Evolutionary conservation across 2,888 invertebrate species (phyloP).

Genomic region (Psylliodes chrysocephalus): DNA sequence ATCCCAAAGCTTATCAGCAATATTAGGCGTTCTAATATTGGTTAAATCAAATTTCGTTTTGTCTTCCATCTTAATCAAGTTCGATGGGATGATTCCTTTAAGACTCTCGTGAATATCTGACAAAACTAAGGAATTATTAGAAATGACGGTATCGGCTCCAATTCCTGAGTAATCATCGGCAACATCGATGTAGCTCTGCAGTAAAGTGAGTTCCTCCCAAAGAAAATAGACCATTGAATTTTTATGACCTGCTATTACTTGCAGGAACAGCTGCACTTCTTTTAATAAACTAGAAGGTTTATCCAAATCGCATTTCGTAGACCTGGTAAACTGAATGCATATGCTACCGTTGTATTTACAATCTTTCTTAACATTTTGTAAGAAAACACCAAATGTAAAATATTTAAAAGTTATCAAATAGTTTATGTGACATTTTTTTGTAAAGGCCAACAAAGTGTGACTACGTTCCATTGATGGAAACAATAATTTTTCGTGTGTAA

Average conservation of each 20-base stretch:
- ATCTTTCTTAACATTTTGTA: conserved; percentile 34
- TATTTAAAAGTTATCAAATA: conserved; percentile 43
- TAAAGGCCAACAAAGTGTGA: conserved; percentile 34
- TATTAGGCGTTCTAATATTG: conserved; percentile 41
- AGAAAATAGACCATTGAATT: conserved; percentile 42
- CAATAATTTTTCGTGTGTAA: conserved; percentile 36
- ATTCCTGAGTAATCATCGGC: too few species aligned
- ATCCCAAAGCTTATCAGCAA: conserved; percentile 47
- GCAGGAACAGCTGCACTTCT: conserved; percentile 40
- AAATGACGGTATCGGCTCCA: conserved; percentile 31
- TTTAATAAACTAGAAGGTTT: conserved; percentile 25
- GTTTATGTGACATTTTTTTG: conserved; percentile 23
- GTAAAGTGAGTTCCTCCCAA: conserved; percentile 45
- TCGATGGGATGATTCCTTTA: conserved; percentile 17
- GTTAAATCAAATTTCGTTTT: conserved; percentile 35
- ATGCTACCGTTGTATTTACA: conserved; percentile 36
- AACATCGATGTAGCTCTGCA: conserved; percentile 44
- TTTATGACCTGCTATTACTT: conserved; percentile 48
- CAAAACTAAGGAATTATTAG: conserved; percentile 24
- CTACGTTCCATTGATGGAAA: conserved; percentile 43
- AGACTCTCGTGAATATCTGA: conserved; percentile 22
- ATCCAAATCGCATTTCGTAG: conserved; percentile 35
- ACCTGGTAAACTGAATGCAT: conserved; percentile 38
- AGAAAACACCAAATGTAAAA: conserved; percentile 40
- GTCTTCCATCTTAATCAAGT: conserved; percentile 28